These are phyloP conservation scores for Merluccius polli DNA, from an alignment of 2,797 vertebrate genomes.

Conservation along the genomic window DNA sequence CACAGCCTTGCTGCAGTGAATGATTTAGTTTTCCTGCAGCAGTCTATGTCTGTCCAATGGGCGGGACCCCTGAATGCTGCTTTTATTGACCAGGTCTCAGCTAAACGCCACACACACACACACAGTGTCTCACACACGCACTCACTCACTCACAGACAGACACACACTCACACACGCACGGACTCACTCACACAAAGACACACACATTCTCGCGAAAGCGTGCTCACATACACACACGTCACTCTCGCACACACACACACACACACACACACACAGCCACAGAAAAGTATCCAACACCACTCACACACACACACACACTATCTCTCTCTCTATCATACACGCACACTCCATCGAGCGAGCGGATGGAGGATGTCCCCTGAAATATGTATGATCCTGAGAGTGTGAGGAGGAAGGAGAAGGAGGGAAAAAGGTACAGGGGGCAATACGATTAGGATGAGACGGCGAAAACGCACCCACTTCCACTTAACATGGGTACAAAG, in stretches of 20 bases:
- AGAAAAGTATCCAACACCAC: background rate
- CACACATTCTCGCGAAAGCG: background rate
- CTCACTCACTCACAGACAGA: background rate
- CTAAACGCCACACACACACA: background rate
- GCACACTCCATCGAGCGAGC: no score
- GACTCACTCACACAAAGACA: background rate
- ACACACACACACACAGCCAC: constrained; percentile 4
- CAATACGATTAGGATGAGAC: no score
- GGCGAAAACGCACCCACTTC: no score
- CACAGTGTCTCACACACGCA: background rate
- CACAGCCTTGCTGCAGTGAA: no score
- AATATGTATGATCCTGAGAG: background rate
- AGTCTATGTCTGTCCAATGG: background rate
- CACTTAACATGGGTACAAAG: no score
- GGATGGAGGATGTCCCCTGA: background rate
- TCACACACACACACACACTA: constrained; percentile 13
- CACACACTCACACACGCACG: background rate
- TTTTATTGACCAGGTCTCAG: background rate
- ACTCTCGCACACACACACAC: background rate
- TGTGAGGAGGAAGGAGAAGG: background rate
- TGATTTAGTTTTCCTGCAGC: background rate
- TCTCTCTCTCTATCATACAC: background rate
- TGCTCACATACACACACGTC: background rate
- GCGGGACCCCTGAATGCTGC: background rate
- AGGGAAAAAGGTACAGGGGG: no score